Evolutionary conservation across 2,113 vertebrate species (phyloP).

Genomic region (Vimba vimba): DNA sequence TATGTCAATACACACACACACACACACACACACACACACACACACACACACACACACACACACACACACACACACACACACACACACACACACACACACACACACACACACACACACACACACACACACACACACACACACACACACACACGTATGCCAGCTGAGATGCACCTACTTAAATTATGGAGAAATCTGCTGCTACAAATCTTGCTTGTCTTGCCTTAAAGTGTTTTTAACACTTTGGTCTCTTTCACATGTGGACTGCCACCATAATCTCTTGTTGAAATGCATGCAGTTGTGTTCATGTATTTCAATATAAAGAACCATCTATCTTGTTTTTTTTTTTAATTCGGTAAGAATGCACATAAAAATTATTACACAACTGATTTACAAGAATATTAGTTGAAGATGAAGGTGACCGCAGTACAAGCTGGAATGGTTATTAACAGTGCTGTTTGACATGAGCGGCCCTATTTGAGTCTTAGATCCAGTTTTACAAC

Average conservation of each 20-base stretch:
- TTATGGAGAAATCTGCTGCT: neutral
- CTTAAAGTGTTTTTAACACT: neutral
- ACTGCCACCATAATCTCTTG: neutral
- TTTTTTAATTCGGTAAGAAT: neutral
- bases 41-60: neutral
- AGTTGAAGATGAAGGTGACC: constrained; percentile 12
- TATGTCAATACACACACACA: constrained; percentile 32
- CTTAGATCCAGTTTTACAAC: neutral
- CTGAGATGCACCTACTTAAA: neutral
- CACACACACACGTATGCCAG: neutral
- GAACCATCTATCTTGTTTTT: neutral
- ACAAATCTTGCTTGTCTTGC: neutral
- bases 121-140: neutral
- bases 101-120: neutral
- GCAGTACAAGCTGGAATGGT: neutral
- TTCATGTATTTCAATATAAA: neutral
- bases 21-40: neutral
- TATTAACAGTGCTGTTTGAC: neutral
- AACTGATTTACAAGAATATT: constrained; percentile 28
- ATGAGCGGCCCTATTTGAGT: neutral
- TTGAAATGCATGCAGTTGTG: neutral
- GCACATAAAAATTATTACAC: neutral
- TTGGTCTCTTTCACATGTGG: neutral
- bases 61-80: too few species aligned
- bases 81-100: neutral